Base-by-base conservation (phyloP, 1,140 invertebrate genomes). In the Muscidifurax raptorellus region DNA sequence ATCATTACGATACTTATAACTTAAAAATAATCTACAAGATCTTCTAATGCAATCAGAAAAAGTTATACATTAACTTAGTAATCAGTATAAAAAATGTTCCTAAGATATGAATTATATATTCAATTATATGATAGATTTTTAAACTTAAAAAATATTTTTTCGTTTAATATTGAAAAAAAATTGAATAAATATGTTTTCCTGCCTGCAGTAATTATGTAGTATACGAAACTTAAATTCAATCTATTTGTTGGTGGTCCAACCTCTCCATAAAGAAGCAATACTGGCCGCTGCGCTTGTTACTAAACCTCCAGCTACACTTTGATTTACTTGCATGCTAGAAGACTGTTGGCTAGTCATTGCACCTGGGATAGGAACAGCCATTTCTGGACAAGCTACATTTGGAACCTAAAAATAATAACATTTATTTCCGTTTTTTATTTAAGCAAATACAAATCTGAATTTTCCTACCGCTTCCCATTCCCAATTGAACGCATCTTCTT, bases 251-350 rank as follows among this genome's bases (percentile, higher is more conserved):
- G 90, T 90, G 36, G 95, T 95, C 94, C 95, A 95, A n/a, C 95
- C 95, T 87, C 95, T 93, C 95, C 95, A 96, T 83, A 96, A 94
- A 44, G 95, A 96, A 44, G 94, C 95, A 85, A 96, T 93, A 85
- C 95, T 95, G 75, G 95, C 95, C 72, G 95, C 94, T 64, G 95
- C 95, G 89, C 95, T 96, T 74, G 94, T 96, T 76, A 96, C 94
- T 36, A 96, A 93, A 75, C 95, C 95, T 30, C 95, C 94, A 44
- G 94, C 94, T 72, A 94, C 92, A 86, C 94, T 94, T 89, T 93
- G 92, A 89, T 93, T 92, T 69, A 93, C 92, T 86, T 93, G 92
- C 86, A 95, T 94, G 86, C 92, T 94, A 75, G 94, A 94, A 80
- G 94, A 93, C 87, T 95, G 95, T 64, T 94, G 92, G 85, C 91